Conservation (phyloP, 1,140 invertebrate genomes). For the Phortica variegata region DNA sequence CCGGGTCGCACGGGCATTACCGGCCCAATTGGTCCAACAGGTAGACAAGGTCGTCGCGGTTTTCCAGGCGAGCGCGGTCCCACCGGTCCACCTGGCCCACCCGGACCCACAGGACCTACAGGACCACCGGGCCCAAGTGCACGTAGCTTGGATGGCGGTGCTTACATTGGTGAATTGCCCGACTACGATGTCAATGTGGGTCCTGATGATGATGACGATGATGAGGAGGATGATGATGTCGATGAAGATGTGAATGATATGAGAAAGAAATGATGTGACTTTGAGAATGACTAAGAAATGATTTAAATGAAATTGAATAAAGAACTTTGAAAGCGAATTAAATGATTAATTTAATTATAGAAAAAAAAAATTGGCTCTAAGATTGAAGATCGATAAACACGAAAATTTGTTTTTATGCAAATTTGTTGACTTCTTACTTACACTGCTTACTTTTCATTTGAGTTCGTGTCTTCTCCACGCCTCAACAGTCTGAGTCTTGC, state of each 20-base stretch:
- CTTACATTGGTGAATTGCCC: background rate
- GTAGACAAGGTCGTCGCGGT: conserved; percentile 9
- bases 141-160: background rate
- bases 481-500: background rate
- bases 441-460: conserved; percentile 12
- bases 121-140: conserved; percentile 2
- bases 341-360: too few species aligned
- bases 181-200: background rate
- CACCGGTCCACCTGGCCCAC: conserved; percentile 9
- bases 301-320: too few species aligned
- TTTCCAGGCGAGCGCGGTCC: conserved; percentile 14
- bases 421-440: conserved; percentile 23
- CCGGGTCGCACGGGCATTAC: conserved; percentile 5
- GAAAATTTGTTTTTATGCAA: conserved; percentile 22
- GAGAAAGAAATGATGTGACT: too few species aligned
- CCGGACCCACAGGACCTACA: conserved; percentile 12
- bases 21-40: conserved; percentile 13
- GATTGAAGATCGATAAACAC: conserved; percentile 22
- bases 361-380: too few species aligned
- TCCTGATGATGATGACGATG: background rate
- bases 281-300: too few species aligned
- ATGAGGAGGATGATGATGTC: background rate
- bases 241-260: too few species aligned
- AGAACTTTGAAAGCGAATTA: too few species aligned
- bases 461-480: background rate